These are phyloP conservation scores for Cyanistes caeruleus DNA, from an alignment of 2,113 vertebrate genomes.

Conservation along the genomic window DNA sequence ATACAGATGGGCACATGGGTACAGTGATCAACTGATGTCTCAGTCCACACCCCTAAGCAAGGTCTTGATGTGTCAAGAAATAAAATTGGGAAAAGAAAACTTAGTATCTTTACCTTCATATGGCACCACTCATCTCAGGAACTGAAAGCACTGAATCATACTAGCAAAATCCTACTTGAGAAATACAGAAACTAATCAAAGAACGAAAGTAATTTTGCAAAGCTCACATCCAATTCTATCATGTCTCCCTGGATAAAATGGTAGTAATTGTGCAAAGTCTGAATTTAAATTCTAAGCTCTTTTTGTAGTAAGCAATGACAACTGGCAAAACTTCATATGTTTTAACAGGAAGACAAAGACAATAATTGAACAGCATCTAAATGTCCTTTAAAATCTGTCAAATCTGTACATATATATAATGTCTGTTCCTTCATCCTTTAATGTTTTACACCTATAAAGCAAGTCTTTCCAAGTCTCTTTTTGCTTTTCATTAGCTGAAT, in stretches of 20 bases:
- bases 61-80: neutral
- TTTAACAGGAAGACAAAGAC: neutral
- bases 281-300: neutral
- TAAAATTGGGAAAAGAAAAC: neutral
- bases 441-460: neutral
- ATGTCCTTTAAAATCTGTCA: neutral
- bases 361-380: neutral
- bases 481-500: constrained; percentile 18
- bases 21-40: neutral
- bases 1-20: fast-evolving
- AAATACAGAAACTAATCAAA: neutral
- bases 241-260: neutral
- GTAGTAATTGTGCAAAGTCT: neutral
- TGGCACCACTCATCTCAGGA: neutral
- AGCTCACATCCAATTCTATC: neutral
- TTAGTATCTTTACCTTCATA: neutral
- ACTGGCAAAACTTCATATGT: neutral
- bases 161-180: neutral
- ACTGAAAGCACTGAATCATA: neutral
- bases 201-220: neutral
- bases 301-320: neutral
- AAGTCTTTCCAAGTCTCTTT: neutral
- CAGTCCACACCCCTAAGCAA: neutral
- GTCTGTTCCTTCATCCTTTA: neutral
- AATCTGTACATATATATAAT: neutral